phyloP scores from a whole-genome alignment of 2,113 vertebrate genomes.

The Gobio gobio region DNA sequence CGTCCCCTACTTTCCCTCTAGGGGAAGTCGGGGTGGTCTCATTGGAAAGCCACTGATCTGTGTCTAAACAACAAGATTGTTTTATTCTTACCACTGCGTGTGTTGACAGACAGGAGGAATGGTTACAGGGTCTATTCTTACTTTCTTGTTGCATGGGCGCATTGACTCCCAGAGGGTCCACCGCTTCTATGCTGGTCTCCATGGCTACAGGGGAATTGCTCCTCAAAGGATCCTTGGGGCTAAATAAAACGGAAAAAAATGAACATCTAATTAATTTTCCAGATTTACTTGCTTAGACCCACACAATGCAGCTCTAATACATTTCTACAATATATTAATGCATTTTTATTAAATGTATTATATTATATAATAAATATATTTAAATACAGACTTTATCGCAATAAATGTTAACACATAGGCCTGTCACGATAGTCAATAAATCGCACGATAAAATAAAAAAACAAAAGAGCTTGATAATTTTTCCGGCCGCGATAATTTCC shows the following conservation, averaged over 20 bases:
- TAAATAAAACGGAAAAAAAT: conserved; percentile 66
- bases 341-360: no score
- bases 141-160: conserved; percentile 81
- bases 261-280: neutral
- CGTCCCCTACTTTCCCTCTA: conserved; percentile 67
- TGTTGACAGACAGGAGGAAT: neutral
- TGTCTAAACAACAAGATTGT: conserved; percentile 54
- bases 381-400: no score
- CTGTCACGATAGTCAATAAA: no score
- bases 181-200: conserved; percentile 91
- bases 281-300: conserved; percentile 62
- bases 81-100: neutral
- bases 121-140: conserved; percentile 65
- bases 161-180: conserved; percentile 86
- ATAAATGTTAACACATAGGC: no score
- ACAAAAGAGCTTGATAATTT: no score
- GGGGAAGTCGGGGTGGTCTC: conserved; percentile 50
- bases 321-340: neutral
- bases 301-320: conserved; percentile 44
- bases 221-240: conserved; percentile 89
- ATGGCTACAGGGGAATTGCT: conserved; percentile 97
- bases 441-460: no score
- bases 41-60: conserved; percentile 70
- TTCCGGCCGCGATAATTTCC: no score
- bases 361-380: no score